Percentiles rank a stretch among this genome's conserved stretches.
phyloP scores from a whole-genome alignment of 2,797 vertebrate species.

The Fistularia tabacaria region DNA sequence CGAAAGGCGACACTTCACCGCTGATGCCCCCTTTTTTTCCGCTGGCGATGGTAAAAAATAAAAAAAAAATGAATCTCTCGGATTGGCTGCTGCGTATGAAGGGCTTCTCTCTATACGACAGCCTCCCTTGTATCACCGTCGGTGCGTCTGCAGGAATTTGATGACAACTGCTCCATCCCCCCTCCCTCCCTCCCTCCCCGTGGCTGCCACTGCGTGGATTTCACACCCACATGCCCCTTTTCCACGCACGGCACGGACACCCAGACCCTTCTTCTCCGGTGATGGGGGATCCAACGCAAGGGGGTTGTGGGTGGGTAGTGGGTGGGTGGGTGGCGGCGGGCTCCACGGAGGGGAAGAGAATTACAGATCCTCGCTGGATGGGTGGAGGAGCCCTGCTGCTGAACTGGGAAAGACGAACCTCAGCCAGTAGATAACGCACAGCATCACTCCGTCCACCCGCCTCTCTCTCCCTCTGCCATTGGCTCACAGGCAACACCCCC shows the following conservation, averaged over 20 bases:
- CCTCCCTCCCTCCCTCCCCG: conserved; percentile 1
- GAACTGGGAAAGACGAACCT: conserved; percentile 61
- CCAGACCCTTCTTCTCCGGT: not conserved
- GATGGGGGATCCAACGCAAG: not conserved
- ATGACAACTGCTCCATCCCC: conserved; percentile 65
- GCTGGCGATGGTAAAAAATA: not conserved
- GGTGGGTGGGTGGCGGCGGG: conserved; percentile 42
- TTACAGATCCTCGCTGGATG: conserved; percentile 54
- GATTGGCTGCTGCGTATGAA: conserved; percentile 58
- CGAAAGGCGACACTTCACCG: conserved; percentile 45
- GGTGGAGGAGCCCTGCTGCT: conserved; percentile 61
- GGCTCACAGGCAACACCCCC: conserved; percentile 64
- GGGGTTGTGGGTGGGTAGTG: conserved; percentile 30
- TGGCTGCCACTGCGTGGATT: conserved; percentile 56
- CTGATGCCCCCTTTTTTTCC: conserved; percentile 31
- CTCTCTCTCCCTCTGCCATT: conserved; percentile 52
- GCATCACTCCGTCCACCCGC: conserved; percentile 56
- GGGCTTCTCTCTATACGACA: conserved; percentile 56
- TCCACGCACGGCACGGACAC: conserved; percentile 57
- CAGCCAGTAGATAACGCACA: conserved; percentile 58
- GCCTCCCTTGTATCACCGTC: conserved; percentile 49
- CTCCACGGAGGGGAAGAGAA: conserved; percentile 24
- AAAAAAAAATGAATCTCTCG: conserved; percentile 39
- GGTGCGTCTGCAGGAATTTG: conserved; percentile 65
- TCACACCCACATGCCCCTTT: conserved; percentile 55